Percentiles rank a stretch among this genome's conserved stretches.
These are phyloP conservation scores for Patella pellucida DNA, from an alignment of 2,888 invertebrate species.

Conservation along the genomic window DNA sequence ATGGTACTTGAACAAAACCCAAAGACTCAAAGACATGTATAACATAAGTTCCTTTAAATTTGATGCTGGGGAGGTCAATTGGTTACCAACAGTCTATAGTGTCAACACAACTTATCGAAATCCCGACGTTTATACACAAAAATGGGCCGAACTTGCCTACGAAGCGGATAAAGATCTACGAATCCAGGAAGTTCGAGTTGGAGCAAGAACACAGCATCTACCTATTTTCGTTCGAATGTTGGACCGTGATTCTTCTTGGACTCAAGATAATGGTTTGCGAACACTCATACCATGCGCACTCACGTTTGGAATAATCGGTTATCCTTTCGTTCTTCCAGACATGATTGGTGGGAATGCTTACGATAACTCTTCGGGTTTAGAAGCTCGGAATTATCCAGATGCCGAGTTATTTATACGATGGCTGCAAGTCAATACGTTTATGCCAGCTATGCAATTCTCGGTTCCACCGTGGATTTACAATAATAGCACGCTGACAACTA, in stretches of 20 bases:
- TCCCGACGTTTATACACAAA: slow-evolving; percentile 55
- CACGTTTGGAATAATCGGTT: slow-evolving; percentile 74
- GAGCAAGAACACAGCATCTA: slow-evolving; percentile 84
- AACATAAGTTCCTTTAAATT: slow-evolving; percentile 91
- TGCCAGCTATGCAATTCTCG: slow-evolving; percentile 92
- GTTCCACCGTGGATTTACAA: slow-evolving; percentile 72
- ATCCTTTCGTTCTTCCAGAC: slow-evolving; percentile 90
- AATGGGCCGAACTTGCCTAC: slow-evolving; percentile 52
- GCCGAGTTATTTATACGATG: slow-evolving; percentile 80
- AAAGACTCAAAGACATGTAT: slow-evolving; percentile 76
- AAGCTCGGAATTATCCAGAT: slow-evolving; percentile 42
- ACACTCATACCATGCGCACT: slow-evolving; percentile 86
- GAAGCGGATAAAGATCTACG: slow-evolving; percentile 60
- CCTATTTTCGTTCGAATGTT: slow-evolving; percentile 86
- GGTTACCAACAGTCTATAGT: slow-evolving; percentile 54
- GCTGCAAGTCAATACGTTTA: slow-evolving; percentile 88
- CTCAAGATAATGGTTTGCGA: slow-evolving; percentile 79
- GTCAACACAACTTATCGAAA: slow-evolving; percentile 39
- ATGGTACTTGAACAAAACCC: slow-evolving; percentile 82
- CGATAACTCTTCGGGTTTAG: slow-evolving; percentile 30
- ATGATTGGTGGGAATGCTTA: slow-evolving; percentile 76
- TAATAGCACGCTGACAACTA: slow-evolving; percentile 44
- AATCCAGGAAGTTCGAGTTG: slow-evolving; percentile 87
- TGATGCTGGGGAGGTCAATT: slow-evolving; percentile 75
- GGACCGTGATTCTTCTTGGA: slow-evolving; percentile 90